Evolutionary conservation across 2,113 vertebrate species (phyloP), one percentile per base, ranked within the genome.

Genomic region (Acrocephalus kingi): DNA sequence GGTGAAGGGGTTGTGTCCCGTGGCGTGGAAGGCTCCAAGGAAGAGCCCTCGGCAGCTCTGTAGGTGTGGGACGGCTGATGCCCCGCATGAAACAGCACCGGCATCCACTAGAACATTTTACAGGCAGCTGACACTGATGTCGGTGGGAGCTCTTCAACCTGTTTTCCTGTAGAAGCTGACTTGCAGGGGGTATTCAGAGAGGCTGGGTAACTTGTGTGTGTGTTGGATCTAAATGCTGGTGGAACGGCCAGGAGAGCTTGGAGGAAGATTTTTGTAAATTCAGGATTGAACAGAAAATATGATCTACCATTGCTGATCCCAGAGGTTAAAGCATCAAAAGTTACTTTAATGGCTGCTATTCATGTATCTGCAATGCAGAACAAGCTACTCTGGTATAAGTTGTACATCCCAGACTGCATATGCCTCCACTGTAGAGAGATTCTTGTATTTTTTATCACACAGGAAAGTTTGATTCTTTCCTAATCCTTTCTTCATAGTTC

Each of bases 1-100:
- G 22, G 33, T 0, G 3, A 21, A 22, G 31, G n/a, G 25, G 25
- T 6, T 0, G 2, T 9, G 56, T 62, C 49, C 56, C 3, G 0
- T 24, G 69, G 59, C 0, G 1, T 22, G 59, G 54, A 41, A 64
- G 27, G 39, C 33, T 88, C 63, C 73, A 33, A 8, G 3, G 9
- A n/a, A 13, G 15, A 48, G 1, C n/a, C 80, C 19, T 49, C 55
- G 14, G 63, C 39, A 27, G 43, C 27, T 68, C 20, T 74, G 39
- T 2, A 37, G 59, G 16, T 27, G 45, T 45, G 37, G 59, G 51
- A 37, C 61, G 33, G 69, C 68, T 71, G 61, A 27, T 68, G 37
- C 15, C 28, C 69, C 58, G 56, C 20, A 4, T 15, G 2, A 18
- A 87, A 13, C 46, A 43, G 51, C 68, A 2, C 28, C 67, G 2